Percentiles rank a stretch among this genome's conserved stretches.
These are phyloP conservation scores for Agapornis canus DNA, from an alignment of 2,797 vertebrate genomes.

Conservation along the genomic window DNA sequence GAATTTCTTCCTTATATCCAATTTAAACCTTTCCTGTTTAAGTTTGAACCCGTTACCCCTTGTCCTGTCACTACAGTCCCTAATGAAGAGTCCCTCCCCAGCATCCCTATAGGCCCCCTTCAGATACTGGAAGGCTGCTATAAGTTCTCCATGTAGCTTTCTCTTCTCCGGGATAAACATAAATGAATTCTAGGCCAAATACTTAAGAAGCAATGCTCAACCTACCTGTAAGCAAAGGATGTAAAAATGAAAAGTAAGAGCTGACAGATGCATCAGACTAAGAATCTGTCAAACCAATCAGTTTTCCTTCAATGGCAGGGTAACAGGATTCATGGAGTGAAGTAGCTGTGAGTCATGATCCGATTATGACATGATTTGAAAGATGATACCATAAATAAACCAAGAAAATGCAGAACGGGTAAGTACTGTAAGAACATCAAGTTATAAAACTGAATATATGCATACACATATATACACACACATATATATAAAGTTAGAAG, in stretches of 20 bases:
- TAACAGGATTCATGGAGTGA: background rate
- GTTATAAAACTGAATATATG: background rate
- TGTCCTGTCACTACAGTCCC: too few relatives aligned
- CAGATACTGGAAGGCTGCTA: too few relatives aligned
- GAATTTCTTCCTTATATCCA: too few relatives aligned
- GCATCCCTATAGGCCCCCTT: too few relatives aligned
- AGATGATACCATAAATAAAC: constrained; percentile 30
- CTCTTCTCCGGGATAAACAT: too few relatives aligned
- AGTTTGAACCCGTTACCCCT: too few relatives aligned
- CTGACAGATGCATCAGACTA: constrained; percentile 41
- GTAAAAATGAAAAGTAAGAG: constrained; percentile 36
- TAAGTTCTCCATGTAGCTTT: too few relatives aligned
- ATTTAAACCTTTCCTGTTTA: too few relatives aligned
- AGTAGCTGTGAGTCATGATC: constrained; percentile 29
- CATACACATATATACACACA: background rate
- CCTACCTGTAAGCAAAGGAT: constrained; percentile 50
- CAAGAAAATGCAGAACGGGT: background rate
- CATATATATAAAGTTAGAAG: background rate
- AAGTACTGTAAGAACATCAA: background rate
- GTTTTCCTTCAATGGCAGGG: background rate
- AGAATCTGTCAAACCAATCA: constrained; percentile 42
- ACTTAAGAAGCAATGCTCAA: constrained; percentile 46
- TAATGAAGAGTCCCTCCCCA: too few relatives aligned
- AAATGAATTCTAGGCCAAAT: constrained; percentile 30
- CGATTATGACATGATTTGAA: constrained; percentile 35